Evolutionary conservation across 35 echinoderm and acorn worm genomes (phyloP).

Genomic region (Apostichopus japonicus): DNA sequence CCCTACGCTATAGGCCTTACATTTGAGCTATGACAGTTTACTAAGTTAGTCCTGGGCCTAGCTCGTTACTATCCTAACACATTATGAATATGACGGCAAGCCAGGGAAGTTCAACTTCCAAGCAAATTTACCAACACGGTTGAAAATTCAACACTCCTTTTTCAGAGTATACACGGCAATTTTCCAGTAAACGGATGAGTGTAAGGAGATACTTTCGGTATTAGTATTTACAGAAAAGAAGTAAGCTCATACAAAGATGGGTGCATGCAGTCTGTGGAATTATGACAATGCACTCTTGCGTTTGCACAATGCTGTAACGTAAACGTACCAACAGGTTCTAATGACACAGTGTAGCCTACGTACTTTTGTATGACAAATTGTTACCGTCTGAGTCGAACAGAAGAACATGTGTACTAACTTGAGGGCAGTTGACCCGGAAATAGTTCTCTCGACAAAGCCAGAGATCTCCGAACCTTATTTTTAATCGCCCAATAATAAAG

Average conservation of each 20-base stretch:
- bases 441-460: too few relatives aligned
- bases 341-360: too few relatives aligned
- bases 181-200: not conserved
- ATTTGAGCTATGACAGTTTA: too few relatives aligned
- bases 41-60: not conserved
- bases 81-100: not conserved
- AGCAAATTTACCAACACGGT: constrained; percentile 39
- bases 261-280: not conserved
- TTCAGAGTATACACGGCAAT: not conserved
- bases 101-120: not conserved
- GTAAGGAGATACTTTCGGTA: not conserved
- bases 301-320: not conserved
- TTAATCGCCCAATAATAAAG: too few relatives aligned
- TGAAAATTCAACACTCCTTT: constrained; percentile 44
- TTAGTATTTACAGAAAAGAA: not conserved
- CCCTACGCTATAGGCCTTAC: too few relatives aligned
- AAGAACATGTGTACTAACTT: too few relatives aligned
- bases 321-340: too few relatives aligned
- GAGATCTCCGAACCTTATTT: too few relatives aligned
- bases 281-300: not conserved
- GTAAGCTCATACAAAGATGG: not conserved
- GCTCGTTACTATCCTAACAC: not conserved
- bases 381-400: too few relatives aligned
- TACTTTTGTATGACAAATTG: too few relatives aligned
- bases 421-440: too few relatives aligned